A percentile compares a stretch with the other conserved stretches of the same genome.
Evolutionary conservation across 2,888 invertebrate species (phyloP).

Genomic region (Eupithecia pulchellata): DNA sequence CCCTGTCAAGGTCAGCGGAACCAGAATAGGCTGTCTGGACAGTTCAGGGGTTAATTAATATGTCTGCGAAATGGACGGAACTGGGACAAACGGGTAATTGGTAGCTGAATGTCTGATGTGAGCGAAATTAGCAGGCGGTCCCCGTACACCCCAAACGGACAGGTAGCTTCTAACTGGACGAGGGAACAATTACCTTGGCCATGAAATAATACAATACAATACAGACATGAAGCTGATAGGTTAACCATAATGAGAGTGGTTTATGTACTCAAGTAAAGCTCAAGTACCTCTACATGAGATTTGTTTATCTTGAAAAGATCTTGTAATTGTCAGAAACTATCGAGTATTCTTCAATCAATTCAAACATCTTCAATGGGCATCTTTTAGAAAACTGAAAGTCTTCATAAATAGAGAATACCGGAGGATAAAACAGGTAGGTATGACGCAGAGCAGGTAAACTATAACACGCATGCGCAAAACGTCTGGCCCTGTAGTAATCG

Average conservation of each 20-base stretch:
- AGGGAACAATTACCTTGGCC: constrained; percentile 4
- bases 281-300: neutral
- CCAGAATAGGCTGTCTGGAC: constrained; percentile 48
- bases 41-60: constrained; percentile 37
- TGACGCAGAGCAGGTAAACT: constrained; percentile 61
- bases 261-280: neutral
- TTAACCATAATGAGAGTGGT: neutral
- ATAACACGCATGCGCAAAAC: constrained; percentile 59
- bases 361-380: neutral
- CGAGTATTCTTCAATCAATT: too few species aligned
- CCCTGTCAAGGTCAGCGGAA: constrained; percentile 63
- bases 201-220: too few species aligned
- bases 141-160: neutral
- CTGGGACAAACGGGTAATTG: constrained; percentile 17
- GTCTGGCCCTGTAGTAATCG: constrained; percentile 53
- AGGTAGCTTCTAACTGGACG: constrained; percentile 2
- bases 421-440: constrained; percentile 55
- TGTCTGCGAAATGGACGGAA: constrained; percentile 33
- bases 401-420: constrained; percentile 39
- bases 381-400: constrained; percentile 24
- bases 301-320: neutral
- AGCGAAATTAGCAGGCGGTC: constrained; percentile 19
- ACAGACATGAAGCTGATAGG: neutral
- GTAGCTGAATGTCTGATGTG: constrained; percentile 28
- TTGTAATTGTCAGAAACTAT: neutral